Conservation (phyloP, 2,113 vertebrate species). For the Eudyptes chrysolophus region DNA sequence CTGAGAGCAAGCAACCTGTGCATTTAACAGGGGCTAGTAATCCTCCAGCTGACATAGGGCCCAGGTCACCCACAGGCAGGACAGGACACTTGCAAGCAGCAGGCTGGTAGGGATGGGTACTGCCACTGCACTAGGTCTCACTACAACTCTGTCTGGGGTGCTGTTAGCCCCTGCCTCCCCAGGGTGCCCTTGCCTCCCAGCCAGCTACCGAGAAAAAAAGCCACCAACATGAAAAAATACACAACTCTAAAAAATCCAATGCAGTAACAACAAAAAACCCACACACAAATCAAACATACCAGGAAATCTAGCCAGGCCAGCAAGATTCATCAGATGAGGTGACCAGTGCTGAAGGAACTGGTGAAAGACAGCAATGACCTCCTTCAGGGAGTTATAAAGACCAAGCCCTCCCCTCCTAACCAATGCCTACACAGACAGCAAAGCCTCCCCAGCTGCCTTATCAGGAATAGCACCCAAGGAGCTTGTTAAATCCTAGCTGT, state of each 20-base stretch:
- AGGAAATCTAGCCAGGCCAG: not conserved
- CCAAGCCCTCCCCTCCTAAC: rapidly evolving
- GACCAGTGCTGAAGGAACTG: not conserved
- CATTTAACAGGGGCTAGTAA: not conserved
- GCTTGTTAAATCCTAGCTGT: not conserved
- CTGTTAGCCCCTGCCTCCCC: not conserved
- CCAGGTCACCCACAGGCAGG: not conserved
- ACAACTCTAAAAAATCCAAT: not conserved
- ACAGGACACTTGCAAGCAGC: not conserved
- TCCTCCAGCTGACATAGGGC: rapidly evolving
- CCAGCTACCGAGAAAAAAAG: not conserved
- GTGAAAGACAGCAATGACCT: not conserved
- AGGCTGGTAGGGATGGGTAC: rapidly evolving
- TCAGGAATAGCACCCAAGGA: not conserved
- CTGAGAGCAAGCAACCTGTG: rapidly evolving
- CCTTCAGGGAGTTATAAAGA: rapidly evolving
- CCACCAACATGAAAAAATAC: rapidly evolving
- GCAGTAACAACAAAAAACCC: not conserved
- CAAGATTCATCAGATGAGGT: not conserved
- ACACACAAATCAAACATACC: not conserved
- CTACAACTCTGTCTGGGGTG: not conserved
- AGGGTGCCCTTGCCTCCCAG: not conserved
- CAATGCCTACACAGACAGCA: rapidly evolving
- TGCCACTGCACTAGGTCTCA: rapidly evolving
- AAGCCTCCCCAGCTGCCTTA: not conserved